Evolutionary conservation across 2,113 vertebrate species (phyloP), one percentile per base, ranked within the genome.

Genomic region (Lipophrys pholis): DNA sequence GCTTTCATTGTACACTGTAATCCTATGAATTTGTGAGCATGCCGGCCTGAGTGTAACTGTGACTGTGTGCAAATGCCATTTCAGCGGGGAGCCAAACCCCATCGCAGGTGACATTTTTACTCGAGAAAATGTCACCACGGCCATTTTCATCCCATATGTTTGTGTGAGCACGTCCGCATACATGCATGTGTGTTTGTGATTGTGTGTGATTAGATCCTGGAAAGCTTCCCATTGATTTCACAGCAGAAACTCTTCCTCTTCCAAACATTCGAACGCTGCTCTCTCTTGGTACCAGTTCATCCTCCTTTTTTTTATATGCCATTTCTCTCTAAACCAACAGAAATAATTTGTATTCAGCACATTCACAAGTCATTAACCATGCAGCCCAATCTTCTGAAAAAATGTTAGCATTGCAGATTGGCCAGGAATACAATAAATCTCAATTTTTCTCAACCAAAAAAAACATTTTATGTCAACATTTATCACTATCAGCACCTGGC

Each of bases 31-130:
- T 73, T 85, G 78, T 85, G 80, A 78, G 57, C 55, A 62, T 83
- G 77, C 51, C 54, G 51, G 63, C 52, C 49, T 17, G 40, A 50
- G 70, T 81, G 69, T 56, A 66, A 67, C 67, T 5, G 52, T 61
- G 69, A 70, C 38, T 69, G 80, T 87, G 83, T 87, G 85, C 76
- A 93, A 93, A 92, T 91, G 88, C 76, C 85, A 92, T 89, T 81
- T 85, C 69, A 80, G 83, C 59, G 79, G 80, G 70, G 76, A 70
- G 53, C 53, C 72, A 11, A 81, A 85, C 87, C 76, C 84, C 80
- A 69, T 81, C 73, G 73, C 75, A 83, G 88, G 83, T 92, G 91
- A 90, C 90, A 91, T 93, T 93, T 94, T 86, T 88, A 83, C 66
- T 68, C n/a, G 61, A 76, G 78, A 92, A 92, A 92, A 92, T 94